Percentiles rank a stretch among this genome's conserved stretches.
These are phyloP conservation scores for Ianthella basta DNA, from an alignment of 37 sponge, comb jelly and placozoan species.

Conservation along the genomic window DNA sequence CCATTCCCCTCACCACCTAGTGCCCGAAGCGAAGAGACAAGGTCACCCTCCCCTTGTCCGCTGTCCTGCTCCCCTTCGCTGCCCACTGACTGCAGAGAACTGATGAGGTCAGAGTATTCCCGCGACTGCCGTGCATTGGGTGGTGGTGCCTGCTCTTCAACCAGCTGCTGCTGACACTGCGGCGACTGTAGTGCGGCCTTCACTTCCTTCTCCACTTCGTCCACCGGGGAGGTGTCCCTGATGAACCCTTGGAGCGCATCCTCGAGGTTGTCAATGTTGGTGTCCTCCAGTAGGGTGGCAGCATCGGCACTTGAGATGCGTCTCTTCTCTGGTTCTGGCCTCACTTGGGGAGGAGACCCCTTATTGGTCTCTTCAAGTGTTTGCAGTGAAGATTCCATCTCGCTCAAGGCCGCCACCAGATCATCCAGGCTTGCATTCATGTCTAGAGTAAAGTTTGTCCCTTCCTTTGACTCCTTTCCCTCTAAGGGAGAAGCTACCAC, in stretches of 20 bases:
- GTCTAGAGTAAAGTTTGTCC: background rate
- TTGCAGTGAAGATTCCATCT: slow-evolving; percentile 13
- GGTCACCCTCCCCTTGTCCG: background rate
- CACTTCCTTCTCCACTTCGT: background rate
- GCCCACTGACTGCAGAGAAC: slow-evolving; percentile 12
- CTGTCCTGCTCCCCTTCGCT: background rate
- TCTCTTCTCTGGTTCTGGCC: background rate
- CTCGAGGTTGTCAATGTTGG: background rate
- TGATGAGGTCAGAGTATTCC: background rate
- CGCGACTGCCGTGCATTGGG: background rate
- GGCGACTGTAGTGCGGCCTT: no score
- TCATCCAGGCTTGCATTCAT: slow-evolving; percentile 20
- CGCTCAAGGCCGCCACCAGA: slow-evolving; percentile 17
- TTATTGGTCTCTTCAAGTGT: background rate
- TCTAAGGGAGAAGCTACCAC: background rate
- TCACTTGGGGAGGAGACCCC: background rate
- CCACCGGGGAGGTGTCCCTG: slow-evolving; percentile 18
- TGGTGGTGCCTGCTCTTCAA: background rate
- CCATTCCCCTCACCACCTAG: background rate
- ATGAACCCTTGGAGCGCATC: background rate
- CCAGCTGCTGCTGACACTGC: no score
- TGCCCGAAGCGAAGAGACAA: background rate
- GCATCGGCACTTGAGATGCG: background rate
- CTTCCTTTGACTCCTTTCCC: background rate
- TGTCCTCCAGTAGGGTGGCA: background rate